Percentiles rank a stretch among this genome's conserved stretches.
These are phyloP conservation scores for Heliconius cydno DNA, from an alignment of 2,888 invertebrate genomes.

Conservation along the genomic window DNA sequence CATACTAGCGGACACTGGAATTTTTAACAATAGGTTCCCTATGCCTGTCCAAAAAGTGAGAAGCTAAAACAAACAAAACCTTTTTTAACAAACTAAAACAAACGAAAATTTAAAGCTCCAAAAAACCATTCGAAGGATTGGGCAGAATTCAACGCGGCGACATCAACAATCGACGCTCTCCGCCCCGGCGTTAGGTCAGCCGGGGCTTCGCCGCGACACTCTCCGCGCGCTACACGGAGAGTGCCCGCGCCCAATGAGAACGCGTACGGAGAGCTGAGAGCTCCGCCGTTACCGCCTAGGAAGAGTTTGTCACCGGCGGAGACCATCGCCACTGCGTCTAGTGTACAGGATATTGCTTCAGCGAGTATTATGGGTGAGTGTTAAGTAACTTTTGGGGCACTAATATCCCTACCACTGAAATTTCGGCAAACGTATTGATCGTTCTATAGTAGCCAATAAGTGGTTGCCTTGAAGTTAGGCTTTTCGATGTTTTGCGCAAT, in stretches of 20 bases:
- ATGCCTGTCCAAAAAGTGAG: neutral
- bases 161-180: slow-evolving; percentile 84
- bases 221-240: slow-evolving; percentile 65
- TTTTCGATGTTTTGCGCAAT: too few species aligned
- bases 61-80: neutral
- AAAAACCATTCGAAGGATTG: slow-evolving; percentile 75
- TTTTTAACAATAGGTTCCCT: neutral
- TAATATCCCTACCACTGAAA: too few species aligned
- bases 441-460: too few species aligned
- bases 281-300: slow-evolving; percentile 83
- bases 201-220: slow-evolving; percentile 82
- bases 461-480: too few species aligned
- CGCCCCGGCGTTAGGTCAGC: slow-evolving; percentile 80
- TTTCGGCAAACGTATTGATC: too few species aligned
- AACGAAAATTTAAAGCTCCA: neutral
- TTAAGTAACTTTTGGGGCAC: too few species aligned
- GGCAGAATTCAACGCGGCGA: slow-evolving; percentile 86
- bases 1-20: too few species aligned
- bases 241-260: slow-evolving; percentile 65
- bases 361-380: slow-evolving; percentile 58
- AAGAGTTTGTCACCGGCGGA: slow-evolving; percentile 82
- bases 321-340: slow-evolving; percentile 66
- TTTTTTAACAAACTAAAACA: too few species aligned
- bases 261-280: slow-evolving; percentile 74
- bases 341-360: slow-evolving; percentile 73